Base-by-base conservation (phyloP, 2,113 vertebrate genomes). In the Upupa epops region DNA sequence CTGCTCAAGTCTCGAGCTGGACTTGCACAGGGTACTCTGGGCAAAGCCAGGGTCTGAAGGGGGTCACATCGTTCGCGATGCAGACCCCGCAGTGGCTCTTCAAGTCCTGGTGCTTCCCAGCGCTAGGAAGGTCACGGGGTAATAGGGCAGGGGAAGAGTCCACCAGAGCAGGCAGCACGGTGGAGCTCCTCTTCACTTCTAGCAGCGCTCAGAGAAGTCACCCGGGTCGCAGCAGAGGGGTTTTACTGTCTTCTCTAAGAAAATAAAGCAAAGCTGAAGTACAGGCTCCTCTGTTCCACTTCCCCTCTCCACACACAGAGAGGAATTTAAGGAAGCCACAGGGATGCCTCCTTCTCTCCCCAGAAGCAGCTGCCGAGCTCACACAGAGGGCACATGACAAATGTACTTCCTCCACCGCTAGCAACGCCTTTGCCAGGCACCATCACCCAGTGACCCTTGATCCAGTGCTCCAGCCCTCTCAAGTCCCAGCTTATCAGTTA, bases 371-470 rank as follows among this genome's bases (percentile, higher is more conserved):
- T 88, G 72, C 9, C 49, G 6, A 11, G 8, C 12, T 14, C 59
- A 55, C 20, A 0, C 2, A 17, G 6, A 3, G 8, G 5, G 6
- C 48, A 75, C 4, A 0, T 8, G 4, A 73, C 51, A 54, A 13
- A 6, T 3, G 25, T 4, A 15, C 32, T 3, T 25, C 4, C 13
- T 31, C 34, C 78, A 77, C 63, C 55, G n/a, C n/a, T n/a, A n/a
- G n/a, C n/a, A n/a, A 52, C 51, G 10, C 24, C 28, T 55, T 29
- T 61, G 22, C 54, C 32, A 21, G 2, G n/a, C 5, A 8, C 70
- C 64, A 51, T 28, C 28, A 52, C 8, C 46, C 46, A 48, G 45
- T 18, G 19, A 6, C 42, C 45, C 45, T 18, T 18, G 14, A 46
- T 15, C 16, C 45, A 46, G 45, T 46, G 45, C 17, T 48, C 9